Evolutionary conservation across 1,140 invertebrate genomes (phyloP).

Genomic region (Caenorhabditis tropicalis): DNA sequence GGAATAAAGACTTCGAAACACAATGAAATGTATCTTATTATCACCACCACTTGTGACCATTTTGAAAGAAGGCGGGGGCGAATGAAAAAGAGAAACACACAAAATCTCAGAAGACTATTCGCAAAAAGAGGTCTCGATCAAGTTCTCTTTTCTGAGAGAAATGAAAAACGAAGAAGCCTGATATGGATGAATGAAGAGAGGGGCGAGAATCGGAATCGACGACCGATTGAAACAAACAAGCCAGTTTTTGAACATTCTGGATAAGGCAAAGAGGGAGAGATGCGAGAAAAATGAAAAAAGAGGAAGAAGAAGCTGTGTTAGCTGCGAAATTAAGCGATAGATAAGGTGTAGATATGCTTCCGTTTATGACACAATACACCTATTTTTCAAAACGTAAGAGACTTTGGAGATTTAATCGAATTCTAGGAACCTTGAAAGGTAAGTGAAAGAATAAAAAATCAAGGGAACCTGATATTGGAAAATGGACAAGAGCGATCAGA

Average conservation of each 20-base stretch:
- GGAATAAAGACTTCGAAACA: background rate
- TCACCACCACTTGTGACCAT: slow-evolving; percentile 24
- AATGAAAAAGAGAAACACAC: background rate
- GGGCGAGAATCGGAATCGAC: slow-evolving; percentile 13
- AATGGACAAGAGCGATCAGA: too few relatives aligned
- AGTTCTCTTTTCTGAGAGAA: slow-evolving; percentile 37
- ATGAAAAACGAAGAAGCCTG: background rate
- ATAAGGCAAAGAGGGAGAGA: background rate
- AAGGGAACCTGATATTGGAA: background rate
- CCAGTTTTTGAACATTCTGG: slow-evolving; percentile 37
- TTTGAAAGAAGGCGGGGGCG: slow-evolving; percentile 9
- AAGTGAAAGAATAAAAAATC: background rate
- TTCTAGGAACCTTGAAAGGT: background rate
- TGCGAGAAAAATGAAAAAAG: background rate
- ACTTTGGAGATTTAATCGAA: background rate
- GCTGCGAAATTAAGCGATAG: slow-evolving; percentile 3
- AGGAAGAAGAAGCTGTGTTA: background rate
- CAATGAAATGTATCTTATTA: slow-evolving; percentile 38
- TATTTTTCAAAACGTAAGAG: background rate
- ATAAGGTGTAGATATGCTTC: slow-evolving; percentile 13
- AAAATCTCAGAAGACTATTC: background rate
- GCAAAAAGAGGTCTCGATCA: slow-evolving; percentile 43
- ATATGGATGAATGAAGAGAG: background rate
- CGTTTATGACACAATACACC: slow-evolving; percentile 8
- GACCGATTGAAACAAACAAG: slow-evolving; percentile 40